Conservation (phyloP, 30 jellyfish, hydroid and myxozoan species). For the Mastigias papua region DNA sequence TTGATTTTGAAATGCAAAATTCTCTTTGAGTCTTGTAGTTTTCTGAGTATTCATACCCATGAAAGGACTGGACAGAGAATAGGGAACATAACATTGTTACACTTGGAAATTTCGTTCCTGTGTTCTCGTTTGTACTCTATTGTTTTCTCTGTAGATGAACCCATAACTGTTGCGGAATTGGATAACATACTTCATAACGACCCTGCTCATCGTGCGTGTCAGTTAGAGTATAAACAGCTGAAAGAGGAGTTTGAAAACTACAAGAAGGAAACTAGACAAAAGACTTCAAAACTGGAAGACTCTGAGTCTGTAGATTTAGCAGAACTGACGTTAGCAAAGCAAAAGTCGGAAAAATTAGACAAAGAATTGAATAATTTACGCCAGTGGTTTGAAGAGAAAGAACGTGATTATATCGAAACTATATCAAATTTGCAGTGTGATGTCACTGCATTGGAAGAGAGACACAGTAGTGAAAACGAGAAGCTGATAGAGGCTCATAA, state of each 20-base stretch:
- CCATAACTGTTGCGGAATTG: conserved; percentile 71
- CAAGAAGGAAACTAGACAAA: conserved; percentile 36
- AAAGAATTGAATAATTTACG: conserved; percentile 41
- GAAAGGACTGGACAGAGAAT: too few relatives aligned
- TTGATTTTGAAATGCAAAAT: too few relatives aligned
- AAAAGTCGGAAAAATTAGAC: conserved; percentile 61
- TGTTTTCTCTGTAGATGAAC: conserved; percentile 10
- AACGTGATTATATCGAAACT: conserved; percentile 56
- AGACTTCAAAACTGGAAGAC: not conserved
- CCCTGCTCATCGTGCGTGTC: conserved; percentile 89
- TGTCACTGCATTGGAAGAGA: conserved; percentile 70
- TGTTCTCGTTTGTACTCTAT: not conserved
- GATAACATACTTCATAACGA: conserved; percentile 85
- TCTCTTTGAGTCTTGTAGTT: too few relatives aligned
- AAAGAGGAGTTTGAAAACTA: conserved; percentile 86
- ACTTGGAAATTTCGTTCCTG: too few relatives aligned
- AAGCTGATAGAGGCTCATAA: conserved; percentile 38
- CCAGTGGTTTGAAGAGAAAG: conserved; percentile 68
- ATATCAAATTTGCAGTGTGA: conserved; percentile 79
- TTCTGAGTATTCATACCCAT: too few relatives aligned
- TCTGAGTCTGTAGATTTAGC: conserved; percentile 8
- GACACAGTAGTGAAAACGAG: conserved; percentile 37
- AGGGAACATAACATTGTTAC: too few relatives aligned
- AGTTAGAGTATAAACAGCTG: conserved; percentile 81
- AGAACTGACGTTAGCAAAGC: conserved; percentile 52